A percentile compares a stretch with the other conserved stretches of the same genome.
These are phyloP conservation scores for Phylloscopus trochilus DNA, from an alignment of 2,113 vertebrate genomes.

Conservation along the genomic window DNA sequence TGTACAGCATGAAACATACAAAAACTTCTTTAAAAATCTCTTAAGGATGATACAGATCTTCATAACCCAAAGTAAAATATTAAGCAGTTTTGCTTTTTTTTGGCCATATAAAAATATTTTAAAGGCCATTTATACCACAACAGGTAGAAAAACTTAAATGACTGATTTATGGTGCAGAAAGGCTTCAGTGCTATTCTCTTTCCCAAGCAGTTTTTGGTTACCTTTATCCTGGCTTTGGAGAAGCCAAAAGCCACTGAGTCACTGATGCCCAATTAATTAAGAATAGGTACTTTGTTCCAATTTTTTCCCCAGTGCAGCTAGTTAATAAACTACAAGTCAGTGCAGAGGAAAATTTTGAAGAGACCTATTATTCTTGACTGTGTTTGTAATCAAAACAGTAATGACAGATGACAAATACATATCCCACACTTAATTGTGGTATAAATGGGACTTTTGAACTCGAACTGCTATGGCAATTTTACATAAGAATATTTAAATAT, in stretches of 20 bases:
- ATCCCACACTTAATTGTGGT: constrained; percentile 58
- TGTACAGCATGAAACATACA: constrained; percentile 79
- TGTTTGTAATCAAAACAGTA: constrained; percentile 30
- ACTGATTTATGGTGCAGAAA: constrained; percentile 27
- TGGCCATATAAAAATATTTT: constrained; percentile 77
- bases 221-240: not conserved
- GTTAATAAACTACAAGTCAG: not conserved
- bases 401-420: constrained; percentile 36
- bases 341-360: not conserved
- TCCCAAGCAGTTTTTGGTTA: constrained; percentile 25
- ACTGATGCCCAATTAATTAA: not conserved
- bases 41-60: constrained; percentile 66
- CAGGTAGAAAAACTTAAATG: constrained; percentile 47
- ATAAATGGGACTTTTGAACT: constrained; percentile 69
- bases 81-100: constrained; percentile 59
- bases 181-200: constrained; percentile 26
- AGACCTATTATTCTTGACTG: not conserved
- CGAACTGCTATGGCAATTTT: constrained; percentile 72
- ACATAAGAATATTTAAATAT: constrained; percentile 66
- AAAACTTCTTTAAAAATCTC: constrained; percentile 58
- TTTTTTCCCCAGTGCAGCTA: not conserved
- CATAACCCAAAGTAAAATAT: constrained; percentile 66
- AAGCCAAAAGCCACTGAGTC: not conserved
- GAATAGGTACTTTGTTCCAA: not conserved
- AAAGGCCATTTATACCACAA: constrained; percentile 74